Evolutionary conservation across 1,140 invertebrate species (phyloP).

Genomic region (Saccostrea echinata): DNA sequence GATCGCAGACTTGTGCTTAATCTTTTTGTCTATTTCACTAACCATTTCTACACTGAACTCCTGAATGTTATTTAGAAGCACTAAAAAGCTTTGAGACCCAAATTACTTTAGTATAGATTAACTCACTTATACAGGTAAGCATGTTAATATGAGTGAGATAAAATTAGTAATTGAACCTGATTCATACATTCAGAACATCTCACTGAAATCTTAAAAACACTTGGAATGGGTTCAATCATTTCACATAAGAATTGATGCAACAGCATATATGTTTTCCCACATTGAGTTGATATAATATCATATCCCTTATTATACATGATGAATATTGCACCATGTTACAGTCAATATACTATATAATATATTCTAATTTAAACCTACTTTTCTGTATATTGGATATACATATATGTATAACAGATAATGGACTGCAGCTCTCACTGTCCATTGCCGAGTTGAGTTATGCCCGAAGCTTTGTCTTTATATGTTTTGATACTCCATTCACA

Average conservation of each 20-base stretch:
- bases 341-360: not conserved
- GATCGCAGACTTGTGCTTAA: slow-evolving; percentile 3
- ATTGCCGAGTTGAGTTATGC: slow-evolving; percentile 57
- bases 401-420: not conserved
- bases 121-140: not conserved
- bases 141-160: not conserved
- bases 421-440: not conserved
- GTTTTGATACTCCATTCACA: slow-evolving; percentile 68
- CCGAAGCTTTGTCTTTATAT: slow-evolving; percentile 66
- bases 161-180: not conserved
- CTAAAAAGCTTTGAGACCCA: not conserved
- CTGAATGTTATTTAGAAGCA: no score
- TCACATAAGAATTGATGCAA: not conserved
- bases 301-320: not conserved
- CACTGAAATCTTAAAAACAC: no score
- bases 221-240: not conserved
- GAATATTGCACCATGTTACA: slow-evolving; percentile 6
- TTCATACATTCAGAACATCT: no score
- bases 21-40: not conserved
- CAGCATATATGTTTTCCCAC: not conserved
- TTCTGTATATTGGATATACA: no score
- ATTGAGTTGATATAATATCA: slow-evolving; percentile 13
- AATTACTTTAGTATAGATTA: not conserved
- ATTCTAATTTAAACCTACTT: not conserved
- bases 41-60: not conserved